phyloP scores from a whole-genome alignment of 37 sponge, comb jelly and placozoan species.

The Amphimedon queenslandica region DNA sequence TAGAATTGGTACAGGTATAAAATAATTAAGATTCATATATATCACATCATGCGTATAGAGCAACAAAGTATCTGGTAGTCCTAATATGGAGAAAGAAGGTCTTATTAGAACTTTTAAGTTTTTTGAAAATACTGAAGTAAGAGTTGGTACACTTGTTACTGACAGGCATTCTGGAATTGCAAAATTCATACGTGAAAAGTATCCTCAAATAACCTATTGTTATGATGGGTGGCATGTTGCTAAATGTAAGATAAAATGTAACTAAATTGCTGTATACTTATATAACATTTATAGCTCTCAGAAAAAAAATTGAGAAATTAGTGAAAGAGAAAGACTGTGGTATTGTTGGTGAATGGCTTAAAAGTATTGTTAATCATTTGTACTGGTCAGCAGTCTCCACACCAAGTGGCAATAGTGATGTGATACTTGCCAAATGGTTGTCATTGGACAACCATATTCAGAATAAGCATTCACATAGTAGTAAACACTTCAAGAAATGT shows the following conservation, averaged over 20 bases:
- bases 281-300: conserved; percentile 7
- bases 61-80: conserved; percentile 25
- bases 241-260: conserved; percentile 13
- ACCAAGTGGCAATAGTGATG: too few species aligned
- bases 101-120: conserved; percentile 11
- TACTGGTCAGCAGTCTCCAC: conserved; percentile 50
- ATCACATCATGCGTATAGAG: conserved; percentile 27
- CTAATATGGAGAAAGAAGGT: conserved; percentile 43
- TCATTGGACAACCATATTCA: too few species aligned
- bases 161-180: conserved; percentile 23
- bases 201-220: background rate
- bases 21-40: background rate
- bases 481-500: background rate
- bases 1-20: conserved; percentile 13
- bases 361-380: too few species aligned
- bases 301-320: conserved; percentile 18
- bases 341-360: conserved; percentile 32
- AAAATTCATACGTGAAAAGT: conserved; percentile 11
- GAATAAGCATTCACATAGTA: too few species aligned
- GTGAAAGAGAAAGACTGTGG: conserved; percentile 49
- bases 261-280: background rate
- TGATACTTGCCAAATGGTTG: too few species aligned
- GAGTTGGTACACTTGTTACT: conserved; percentile 20
- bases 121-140: background rate
- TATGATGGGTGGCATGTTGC: conserved; percentile 45